Base-by-base conservation (phyloP, 2,888 invertebrate species). In the Caenorhabditis virilis region DNA sequence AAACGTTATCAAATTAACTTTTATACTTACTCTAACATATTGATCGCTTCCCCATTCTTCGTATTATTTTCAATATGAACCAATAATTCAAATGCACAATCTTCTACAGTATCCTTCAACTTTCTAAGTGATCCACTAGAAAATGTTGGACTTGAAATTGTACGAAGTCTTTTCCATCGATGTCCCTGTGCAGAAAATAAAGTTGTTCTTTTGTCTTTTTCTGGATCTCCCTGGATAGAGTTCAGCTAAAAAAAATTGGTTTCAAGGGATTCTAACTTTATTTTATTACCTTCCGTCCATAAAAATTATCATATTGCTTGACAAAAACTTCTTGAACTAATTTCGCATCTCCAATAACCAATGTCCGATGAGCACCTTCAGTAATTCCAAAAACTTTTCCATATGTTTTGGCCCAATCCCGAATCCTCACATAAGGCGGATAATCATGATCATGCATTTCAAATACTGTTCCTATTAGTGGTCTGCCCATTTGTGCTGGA, bases 151-250 rank as follows among this genome's bases (percentile, higher is more conserved):
- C 85, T 84, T 9, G 85, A 80, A 13, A 85, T 80, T 13, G 83
- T 78, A n/a, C 87, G 75, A 15, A 86, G 82, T n/a, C 86, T 78
- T 72, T 86, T 85, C 87, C 87, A 87, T 23, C 85, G 75, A 30
- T 84, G 79, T 13, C 85, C 85, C 1, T 84, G 76, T 2, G 46
- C 83, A 77, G 78, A 77, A 58, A 85, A 83, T 77, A 85, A 13
- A 41, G 55, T 26, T 4, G 25, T 36, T 2, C 48, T 68, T 36
- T 80, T 74, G 3, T 64, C 67, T 54, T 80, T 59, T 7, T 72
- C 70, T 25, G 56, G 49, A 45, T 45, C 43, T 9, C 43, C 43
- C 26, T 75, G 36, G 2, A 71, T 53, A 7, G 55, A 38, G 7
- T 58, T 51, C 66, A 85, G 84, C 78, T 30, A 13, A 30, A 30